Evolutionary conservation across 2,888 invertebrate genomes (phyloP).

Genomic region (Cybosia mesomella): DNA sequence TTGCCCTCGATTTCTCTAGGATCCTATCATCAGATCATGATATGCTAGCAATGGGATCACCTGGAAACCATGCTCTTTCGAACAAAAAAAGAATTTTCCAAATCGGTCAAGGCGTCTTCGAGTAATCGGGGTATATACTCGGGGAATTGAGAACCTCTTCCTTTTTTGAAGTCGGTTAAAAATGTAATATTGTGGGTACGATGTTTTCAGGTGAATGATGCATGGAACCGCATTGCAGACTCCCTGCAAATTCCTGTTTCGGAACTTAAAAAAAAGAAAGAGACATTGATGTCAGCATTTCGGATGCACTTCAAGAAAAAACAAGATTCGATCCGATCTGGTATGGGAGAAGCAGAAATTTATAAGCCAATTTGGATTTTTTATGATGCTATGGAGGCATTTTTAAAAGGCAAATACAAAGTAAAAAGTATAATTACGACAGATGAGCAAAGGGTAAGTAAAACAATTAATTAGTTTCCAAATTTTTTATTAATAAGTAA

Average conservation of each 20-base stretch:
- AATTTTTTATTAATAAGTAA: too few species aligned
- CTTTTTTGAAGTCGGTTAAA: too few species aligned
- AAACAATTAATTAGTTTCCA: conserved; percentile 13
- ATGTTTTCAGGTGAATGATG: conserved; percentile 38
- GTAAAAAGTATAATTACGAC: conserved; percentile 14
- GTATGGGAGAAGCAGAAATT: conserved; percentile 31
- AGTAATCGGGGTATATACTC: too few species aligned
- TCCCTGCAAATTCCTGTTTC: conserved; percentile 32
- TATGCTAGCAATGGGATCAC: too few species aligned
- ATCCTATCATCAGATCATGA: too few species aligned
- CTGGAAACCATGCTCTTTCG: too few species aligned
- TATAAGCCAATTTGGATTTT: conserved; percentile 39
- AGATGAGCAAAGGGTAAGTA: conserved; percentile 29
- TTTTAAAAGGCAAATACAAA: conserved; percentile 32
- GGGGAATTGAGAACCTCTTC: too few species aligned
- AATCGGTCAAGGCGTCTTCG: too few species aligned
- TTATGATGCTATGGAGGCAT: conserved; percentile 39
- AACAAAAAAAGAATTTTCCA: too few species aligned
- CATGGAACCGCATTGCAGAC: conserved; percentile 37
- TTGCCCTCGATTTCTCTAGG: too few species aligned
- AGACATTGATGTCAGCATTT: conserved; percentile 34
- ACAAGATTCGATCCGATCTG: conserved; percentile 33
- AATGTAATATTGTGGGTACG: conserved; percentile 13
- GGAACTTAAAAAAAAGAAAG: conserved; percentile 33
- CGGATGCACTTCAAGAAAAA: conserved; percentile 36